Evolutionary conservation across 2,888 invertebrate genomes (phyloP).

Genomic region (Eupeodes luniger): DNA sequence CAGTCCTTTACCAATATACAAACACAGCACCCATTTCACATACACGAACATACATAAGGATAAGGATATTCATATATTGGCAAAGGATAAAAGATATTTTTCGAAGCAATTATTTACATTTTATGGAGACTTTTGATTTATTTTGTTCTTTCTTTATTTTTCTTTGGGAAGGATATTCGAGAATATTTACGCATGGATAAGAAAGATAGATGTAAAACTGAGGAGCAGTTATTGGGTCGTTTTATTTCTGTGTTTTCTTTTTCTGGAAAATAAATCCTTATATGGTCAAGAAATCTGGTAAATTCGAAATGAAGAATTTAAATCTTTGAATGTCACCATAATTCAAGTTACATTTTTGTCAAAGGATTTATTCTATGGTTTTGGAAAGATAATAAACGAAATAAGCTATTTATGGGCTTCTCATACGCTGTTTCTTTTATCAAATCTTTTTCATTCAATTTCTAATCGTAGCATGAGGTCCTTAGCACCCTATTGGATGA

Average conservation of each 20-base stretch:
- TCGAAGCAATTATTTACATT: slow-evolving; percentile 68
- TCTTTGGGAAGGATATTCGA: slow-evolving; percentile 10
- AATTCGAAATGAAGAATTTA: slow-evolving; percentile 1
- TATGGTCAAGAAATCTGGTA: slow-evolving; percentile 38
- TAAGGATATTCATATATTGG: slow-evolving; percentile 18
- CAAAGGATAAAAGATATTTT: slow-evolving; percentile 56
- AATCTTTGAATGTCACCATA: not conserved
- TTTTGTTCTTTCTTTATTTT: not conserved
- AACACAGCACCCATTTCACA: not conserved
- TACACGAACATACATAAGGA: too few relatives aligned
- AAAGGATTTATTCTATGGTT: not conserved
- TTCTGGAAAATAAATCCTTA: not conserved
- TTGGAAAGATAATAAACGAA: not conserved
- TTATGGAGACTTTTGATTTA: slow-evolving; percentile 69
- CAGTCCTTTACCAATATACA: not conserved
- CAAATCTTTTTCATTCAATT: too few relatives aligned
- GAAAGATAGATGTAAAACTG: slow-evolving; percentile 40
- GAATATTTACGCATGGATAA: slow-evolving; percentile 52
- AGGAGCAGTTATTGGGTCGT: slow-evolving; percentile 24
- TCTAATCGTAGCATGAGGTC: too few relatives aligned
- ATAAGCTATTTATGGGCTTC: too few relatives aligned
- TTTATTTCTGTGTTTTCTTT: not conserved
- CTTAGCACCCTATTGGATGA: too few relatives aligned
- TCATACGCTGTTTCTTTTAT: too few relatives aligned
- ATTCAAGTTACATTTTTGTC: not conserved